Conservation (phyloP, 2,888 invertebrate species). For the Archips crataeganus region DNA sequence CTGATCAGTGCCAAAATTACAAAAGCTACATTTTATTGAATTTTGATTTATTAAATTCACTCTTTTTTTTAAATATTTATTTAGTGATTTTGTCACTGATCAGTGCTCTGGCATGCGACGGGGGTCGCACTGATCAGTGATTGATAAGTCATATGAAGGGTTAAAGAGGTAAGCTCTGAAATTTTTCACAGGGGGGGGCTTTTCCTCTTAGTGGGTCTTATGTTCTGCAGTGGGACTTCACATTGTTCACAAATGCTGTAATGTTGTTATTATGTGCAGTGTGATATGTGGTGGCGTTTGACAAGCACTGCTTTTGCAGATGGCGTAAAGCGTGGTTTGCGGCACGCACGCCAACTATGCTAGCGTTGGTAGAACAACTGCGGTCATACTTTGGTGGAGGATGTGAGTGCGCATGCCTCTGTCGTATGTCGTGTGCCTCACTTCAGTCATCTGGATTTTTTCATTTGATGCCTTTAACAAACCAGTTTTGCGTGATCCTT, state of each 20-base stretch:
- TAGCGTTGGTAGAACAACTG: conserved; percentile 85
- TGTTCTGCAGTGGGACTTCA: not conserved
- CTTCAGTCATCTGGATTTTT: conserved; percentile 26
- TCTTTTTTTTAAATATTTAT: too few species aligned
- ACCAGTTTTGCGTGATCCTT: conserved; percentile 32
- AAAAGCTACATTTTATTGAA: too few species aligned
- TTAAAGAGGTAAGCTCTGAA: too few species aligned
- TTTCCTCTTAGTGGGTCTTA: not conserved
- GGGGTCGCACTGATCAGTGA: too few species aligned
- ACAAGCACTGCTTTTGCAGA: conserved; percentile 78
- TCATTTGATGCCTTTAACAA: conserved; percentile 30
- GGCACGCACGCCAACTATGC: conserved; percentile 80
- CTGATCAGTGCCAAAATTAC: too few species aligned
- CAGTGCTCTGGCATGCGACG: too few species aligned
- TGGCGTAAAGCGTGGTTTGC: conserved; percentile 80
- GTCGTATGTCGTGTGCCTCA: conserved; percentile 49
- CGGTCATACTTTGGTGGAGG: conserved; percentile 84
- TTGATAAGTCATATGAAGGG: too few species aligned
- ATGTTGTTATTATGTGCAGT: conserved; percentile 15
- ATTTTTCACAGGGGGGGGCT: too few species aligned
- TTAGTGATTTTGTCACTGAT: too few species aligned
- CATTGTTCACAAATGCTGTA: not conserved
- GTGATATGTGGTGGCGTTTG: conserved; percentile 51
- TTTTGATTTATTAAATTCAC: too few species aligned
- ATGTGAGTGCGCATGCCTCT: conserved; percentile 78